Evolutionary conservation across 2,888 invertebrate species (phyloP).

Genomic region (Pheosia tremula): DNA sequence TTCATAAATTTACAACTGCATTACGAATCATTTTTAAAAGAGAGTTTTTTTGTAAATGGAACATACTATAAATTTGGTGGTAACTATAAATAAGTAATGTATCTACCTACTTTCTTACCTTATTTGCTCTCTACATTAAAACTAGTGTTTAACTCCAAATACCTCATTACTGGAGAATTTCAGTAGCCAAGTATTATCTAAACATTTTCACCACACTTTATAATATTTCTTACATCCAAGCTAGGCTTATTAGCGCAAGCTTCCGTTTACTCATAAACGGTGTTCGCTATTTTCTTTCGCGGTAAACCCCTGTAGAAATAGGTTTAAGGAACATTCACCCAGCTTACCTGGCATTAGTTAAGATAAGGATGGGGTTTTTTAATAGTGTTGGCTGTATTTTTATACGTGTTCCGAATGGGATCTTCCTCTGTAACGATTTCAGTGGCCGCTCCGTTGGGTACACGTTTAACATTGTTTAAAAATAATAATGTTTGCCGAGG

Average conservation of each 20-base stretch:
- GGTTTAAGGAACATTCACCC: slow-evolving; percentile 46
- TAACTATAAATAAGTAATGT: too few species aligned
- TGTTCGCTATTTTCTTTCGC: slow-evolving; percentile 54
- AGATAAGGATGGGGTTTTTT: slow-evolving; percentile 45
- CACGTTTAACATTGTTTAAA: too few species aligned
- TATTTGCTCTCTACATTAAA: too few species aligned
- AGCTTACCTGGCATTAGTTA: slow-evolving; percentile 50
- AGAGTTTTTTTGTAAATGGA: too few species aligned
- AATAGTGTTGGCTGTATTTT: slow-evolving; percentile 41
- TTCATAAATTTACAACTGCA: too few species aligned
- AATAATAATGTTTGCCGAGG: too few species aligned
- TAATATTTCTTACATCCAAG: slow-evolving; percentile 43
- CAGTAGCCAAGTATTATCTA: not conserved
- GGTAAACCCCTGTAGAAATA: slow-evolving; percentile 47
- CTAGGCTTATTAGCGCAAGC: slow-evolving; percentile 55
- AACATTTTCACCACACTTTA: slow-evolving; percentile 28
- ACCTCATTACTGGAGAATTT: not conserved
- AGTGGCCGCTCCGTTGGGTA: too few species aligned
- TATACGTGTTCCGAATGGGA: slow-evolving; percentile 16
- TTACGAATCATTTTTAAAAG: too few species aligned
- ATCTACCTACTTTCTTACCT: too few species aligned
- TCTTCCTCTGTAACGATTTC: not conserved
- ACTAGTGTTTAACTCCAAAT: too few species aligned
- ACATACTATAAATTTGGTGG: too few species aligned
- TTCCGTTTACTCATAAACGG: slow-evolving; percentile 58